Base-by-base conservation (phyloP, 1,140 invertebrate species). In the Platyscapa corneri region DNA sequence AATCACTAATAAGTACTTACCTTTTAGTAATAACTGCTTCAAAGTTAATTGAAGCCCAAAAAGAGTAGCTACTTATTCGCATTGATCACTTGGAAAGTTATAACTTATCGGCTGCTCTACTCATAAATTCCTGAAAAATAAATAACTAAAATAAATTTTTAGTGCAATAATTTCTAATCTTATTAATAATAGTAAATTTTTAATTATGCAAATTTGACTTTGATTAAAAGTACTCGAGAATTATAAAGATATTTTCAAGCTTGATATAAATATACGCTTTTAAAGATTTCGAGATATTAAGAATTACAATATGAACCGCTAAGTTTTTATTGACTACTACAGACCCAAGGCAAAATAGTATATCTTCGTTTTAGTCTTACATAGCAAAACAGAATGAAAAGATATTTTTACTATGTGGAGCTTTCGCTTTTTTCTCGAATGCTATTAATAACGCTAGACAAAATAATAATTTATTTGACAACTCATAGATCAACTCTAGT, bases 1-100 rank as follows among this genome's bases (percentile, higher is more conserved):
- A 70, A 70, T 70, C 67, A 70, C 32, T 70, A 70, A 70, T 70
- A 70, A 70, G 34, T 70, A 70, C 67, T 37, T 70, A 70, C 34
- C 67, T 34, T 37, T 70, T 70, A 37, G 32, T 70, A 67, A 37
- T 70, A 70, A 70, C 67, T 70, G 34, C 34, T 70, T 70, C 3
- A 37, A 37, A 37, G 34, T 37, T 70, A 70, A 70, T 70, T 70
- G 67, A 70, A 70, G 67, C 20, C 37, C 32, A 37, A 70, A 70
- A 70, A 70, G 18, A 70, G 67, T 37, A 70, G 14, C 20, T 30
- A 70, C 32, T 67, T 34, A 67, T 67, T 67, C 30, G 32, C 67
- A 70, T 70, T 70, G 20, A 70, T 70, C 16, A 70, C 20, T 34
- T 20, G 12, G 0, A 70, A 70, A 70, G 16, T 23, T 70, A 37